phyloP scores from a whole-genome alignment of 1,140 invertebrate species.

The Euwallacea similis region DNA sequence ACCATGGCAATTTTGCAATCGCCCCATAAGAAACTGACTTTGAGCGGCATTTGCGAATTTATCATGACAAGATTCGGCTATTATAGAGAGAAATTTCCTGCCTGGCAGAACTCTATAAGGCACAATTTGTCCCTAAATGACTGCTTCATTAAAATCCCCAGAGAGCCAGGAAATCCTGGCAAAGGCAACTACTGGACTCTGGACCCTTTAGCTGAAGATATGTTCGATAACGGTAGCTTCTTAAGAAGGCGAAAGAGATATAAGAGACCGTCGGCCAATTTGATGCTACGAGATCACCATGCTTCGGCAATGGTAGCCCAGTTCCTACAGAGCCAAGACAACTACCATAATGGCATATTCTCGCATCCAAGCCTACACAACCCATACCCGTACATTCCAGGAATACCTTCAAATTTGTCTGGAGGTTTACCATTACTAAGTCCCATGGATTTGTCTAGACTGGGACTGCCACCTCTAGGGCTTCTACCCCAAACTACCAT shows the following conservation, averaged over 20 bases:
- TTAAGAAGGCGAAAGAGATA: slow-evolving; percentile 92
- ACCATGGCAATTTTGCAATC: slow-evolving; percentile 98
- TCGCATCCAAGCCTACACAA: slow-evolving; percentile 52
- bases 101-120: slow-evolving; percentile 96
- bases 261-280: slow-evolving; percentile 76
- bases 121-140: slow-evolving; percentile 98
- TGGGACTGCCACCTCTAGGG: slow-evolving; percentile 48
- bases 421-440: slow-evolving; percentile 47
- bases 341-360: slow-evolving; percentile 54
- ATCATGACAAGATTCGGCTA: slow-evolving; percentile 98
- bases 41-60: slow-evolving; percentile 98
- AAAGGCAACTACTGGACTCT: slow-evolving; percentile 99
- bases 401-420: slow-evolving; percentile 42
- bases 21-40: slow-evolving; percentile 93
- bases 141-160: slow-evolving; percentile 98
- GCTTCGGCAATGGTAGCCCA: slow-evolving; percentile 51
- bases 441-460: slow-evolving; percentile 51
- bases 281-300: slow-evolving; percentile 57
- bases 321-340: slow-evolving; percentile 48
- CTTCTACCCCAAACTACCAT: slow-evolving; percentile 54
- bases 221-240: slow-evolving; percentile 99
- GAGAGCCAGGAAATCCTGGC: slow-evolving; percentile 97
- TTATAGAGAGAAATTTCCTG: slow-evolving; percentile 93
- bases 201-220: slow-evolving; percentile 95
- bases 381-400: slow-evolving; percentile 51